These are phyloP conservation scores for Thaumatotibia leucotreta DNA, from an alignment of 1,140 invertebrate genomes.

Conservation along the genomic window DNA sequence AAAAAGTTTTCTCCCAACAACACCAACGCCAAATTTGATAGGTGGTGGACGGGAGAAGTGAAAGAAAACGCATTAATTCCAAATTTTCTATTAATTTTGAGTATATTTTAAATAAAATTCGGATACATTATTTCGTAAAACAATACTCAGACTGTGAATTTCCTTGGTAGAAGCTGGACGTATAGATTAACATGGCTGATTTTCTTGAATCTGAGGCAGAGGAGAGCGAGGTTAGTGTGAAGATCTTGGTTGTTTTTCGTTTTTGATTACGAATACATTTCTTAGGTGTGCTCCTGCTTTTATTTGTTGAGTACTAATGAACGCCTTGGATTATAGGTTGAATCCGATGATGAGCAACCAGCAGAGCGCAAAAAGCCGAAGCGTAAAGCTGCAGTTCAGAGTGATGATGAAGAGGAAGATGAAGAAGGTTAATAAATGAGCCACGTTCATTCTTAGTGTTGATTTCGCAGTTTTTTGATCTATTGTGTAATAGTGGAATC, in stretches of 20 bases:
- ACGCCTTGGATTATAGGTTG: constrained; percentile 41
- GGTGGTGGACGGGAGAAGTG: background rate
- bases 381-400: constrained; percentile 70
- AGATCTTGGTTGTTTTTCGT: constrained; percentile 30
- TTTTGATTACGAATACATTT: constrained; percentile 38
- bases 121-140: background rate
- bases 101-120: background rate
- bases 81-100: background rate
- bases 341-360: constrained; percentile 68
- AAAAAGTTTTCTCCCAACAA: background rate
- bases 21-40: constrained; percentile 1
- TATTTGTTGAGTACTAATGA: background rate
- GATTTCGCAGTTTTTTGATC: background rate
- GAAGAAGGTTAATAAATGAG: constrained; percentile 66
- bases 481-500: background rate
- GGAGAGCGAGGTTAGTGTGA: constrained; percentile 85
- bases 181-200: constrained; percentile 80
- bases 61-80: constrained; percentile 9
- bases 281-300: constrained; percentile 10
- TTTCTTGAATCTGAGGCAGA: constrained; percentile 90
- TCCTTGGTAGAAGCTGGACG: background rate
- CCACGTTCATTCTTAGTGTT: background rate
- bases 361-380: constrained; percentile 69
- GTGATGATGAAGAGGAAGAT: constrained; percentile 77
- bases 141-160: background rate